Evolutionary conservation across 2,888 invertebrate genomes (phyloP).

Genomic region (Sphaerophoria rueppellii): DNA sequence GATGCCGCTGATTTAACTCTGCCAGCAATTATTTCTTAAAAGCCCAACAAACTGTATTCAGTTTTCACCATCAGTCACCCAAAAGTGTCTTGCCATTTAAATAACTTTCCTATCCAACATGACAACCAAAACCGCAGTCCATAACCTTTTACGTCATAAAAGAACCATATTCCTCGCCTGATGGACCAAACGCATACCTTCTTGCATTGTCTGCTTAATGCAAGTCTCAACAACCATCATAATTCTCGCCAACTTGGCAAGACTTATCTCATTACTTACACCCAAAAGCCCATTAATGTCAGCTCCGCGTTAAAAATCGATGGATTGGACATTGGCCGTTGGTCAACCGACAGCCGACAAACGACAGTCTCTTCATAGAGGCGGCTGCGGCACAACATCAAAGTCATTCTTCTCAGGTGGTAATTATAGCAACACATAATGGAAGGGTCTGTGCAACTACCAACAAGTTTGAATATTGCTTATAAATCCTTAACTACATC

Average conservation of each 20-base stretch:
- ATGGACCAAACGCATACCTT: no score
- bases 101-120: no score
- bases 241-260: conserved; percentile 73
- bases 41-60: no score
- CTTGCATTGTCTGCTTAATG: no score
- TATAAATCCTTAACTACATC: conserved; percentile 60
- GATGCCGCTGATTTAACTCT: no score
- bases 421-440: conserved; percentile 61
- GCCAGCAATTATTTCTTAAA: no score
- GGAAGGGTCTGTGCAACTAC: conserved; percentile 1
- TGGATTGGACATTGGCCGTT: conserved; percentile 80
- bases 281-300: conserved; percentile 80
- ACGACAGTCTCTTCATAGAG: no score
- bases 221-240: conserved; percentile 63
- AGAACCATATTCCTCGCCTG: no score
- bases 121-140: no score
- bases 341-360: conserved; percentile 58
- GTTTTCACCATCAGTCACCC: no score
- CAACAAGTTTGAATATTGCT: conserved; percentile 28
- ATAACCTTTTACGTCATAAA: no score
- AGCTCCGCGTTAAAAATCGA: conserved; percentile 82
- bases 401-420: conserved; percentile 75
- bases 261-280: conserved; percentile 79
- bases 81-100: no score
- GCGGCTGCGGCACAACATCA: conserved; percentile 78